Conservation (phyloP, 2,797 vertebrate species). For the Coluber constrictor region DNA sequence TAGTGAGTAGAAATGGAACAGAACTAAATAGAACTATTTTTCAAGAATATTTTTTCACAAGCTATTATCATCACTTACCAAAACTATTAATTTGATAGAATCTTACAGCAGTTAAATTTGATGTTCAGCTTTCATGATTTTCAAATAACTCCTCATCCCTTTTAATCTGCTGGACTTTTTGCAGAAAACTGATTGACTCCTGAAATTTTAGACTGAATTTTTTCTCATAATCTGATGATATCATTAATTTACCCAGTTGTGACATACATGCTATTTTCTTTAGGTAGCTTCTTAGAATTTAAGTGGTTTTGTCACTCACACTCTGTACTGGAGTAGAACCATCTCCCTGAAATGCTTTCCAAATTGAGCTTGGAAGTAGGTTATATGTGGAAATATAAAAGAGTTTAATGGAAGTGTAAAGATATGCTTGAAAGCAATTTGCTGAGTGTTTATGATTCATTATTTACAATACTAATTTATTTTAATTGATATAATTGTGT, state of each 20-base stretch:
- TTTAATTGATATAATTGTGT: neutral
- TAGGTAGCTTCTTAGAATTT: neutral
- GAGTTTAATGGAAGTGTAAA: neutral
- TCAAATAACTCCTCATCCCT: neutral
- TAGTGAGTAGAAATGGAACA: neutral
- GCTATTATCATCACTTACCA: neutral
- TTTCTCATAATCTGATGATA: neutral
- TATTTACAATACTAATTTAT: neutral
- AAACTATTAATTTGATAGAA: neutral
- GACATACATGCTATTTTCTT: neutral
- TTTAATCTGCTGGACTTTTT: neutral
- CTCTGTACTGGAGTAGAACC: neutral
- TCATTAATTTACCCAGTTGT: neutral
- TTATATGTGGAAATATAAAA: neutral
- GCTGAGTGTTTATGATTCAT: neutral
- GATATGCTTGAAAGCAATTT: neutral
- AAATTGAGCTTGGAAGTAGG: neutral
- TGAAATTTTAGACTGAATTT: neutral
- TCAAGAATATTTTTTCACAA: neutral
- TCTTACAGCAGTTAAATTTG: neutral
- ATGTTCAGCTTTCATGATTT: neutral
- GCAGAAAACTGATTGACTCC: neutral
- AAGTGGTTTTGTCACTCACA: neutral
- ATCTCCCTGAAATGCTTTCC: neutral
- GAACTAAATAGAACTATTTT: neutral